These are phyloP conservation scores for Rhynchonema sp. DNA, from an alignment of 2,888 invertebrate genomes.

Conservation along the genomic window DNA sequence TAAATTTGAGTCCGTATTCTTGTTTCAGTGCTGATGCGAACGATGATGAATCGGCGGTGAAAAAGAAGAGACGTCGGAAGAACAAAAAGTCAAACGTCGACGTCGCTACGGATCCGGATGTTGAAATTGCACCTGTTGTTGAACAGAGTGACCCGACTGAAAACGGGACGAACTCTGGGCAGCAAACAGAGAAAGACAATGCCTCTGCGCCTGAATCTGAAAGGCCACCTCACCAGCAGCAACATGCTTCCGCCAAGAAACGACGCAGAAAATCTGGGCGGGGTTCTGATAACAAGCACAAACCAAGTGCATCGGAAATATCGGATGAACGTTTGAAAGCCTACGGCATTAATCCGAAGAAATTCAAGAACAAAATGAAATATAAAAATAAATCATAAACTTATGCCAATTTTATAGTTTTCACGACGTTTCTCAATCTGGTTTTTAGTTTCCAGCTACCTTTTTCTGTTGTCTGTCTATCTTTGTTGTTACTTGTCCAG, in stretches of 20 bases:
- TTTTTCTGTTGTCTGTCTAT: too few species aligned
- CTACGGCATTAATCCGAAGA: conserved; percentile 76
- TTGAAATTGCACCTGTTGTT: background rate
- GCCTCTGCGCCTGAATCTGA: conserved; percentile 12
- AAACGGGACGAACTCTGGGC: background rate
- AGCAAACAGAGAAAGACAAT: conserved; percentile 11
- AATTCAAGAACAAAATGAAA: conserved; percentile 55
- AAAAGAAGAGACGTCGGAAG: background rate
- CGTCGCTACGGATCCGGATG: too few species aligned
- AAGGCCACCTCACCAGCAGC: too few species aligned
- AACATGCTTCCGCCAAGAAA: too few species aligned
- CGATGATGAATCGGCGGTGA: background rate
- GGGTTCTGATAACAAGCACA: too few species aligned
- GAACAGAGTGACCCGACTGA: background rate
- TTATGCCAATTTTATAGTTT: too few species aligned
- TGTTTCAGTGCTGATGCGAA: background rate
- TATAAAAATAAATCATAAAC: too few species aligned
- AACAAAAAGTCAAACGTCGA: background rate
- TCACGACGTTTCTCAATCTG: too few species aligned
- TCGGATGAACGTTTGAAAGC: conserved; percentile 65
- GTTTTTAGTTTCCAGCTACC: too few species aligned
- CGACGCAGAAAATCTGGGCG: too few species aligned
- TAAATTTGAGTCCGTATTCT: background rate
- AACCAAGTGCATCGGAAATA: conserved; percentile 25
- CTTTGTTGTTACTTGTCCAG: too few species aligned